A percentile compares a stretch with the other conserved stretches of the same genome.
Evolutionary conservation across 1,140 invertebrate species (phyloP).

Genomic region (Ceratina australensis): DNA sequence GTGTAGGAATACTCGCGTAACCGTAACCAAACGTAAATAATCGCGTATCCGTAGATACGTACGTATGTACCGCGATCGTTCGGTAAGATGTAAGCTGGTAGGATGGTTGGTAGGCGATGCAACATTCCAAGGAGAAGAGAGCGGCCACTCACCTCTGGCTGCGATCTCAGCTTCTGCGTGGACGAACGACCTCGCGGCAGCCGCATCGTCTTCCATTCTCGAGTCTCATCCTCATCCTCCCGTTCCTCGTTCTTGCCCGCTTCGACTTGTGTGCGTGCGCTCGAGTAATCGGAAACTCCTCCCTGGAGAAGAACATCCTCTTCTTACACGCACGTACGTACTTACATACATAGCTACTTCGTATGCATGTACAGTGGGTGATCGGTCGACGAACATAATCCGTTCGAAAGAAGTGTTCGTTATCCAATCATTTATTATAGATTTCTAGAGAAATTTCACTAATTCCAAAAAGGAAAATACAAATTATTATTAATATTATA

Average conservation of each 20-base stretch:
- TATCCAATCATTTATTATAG: too few relatives aligned
- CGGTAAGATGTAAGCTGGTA: constrained; percentile 18
- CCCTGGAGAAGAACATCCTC: constrained; percentile 22
- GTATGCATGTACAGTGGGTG: too few relatives aligned
- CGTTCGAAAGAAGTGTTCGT: too few relatives aligned
- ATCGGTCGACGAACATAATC: too few relatives aligned
- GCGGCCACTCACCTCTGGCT: constrained; percentile 63
- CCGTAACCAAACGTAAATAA: too few relatives aligned
- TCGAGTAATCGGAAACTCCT: constrained; percentile 47
- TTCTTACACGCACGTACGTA: constrained; percentile 5
- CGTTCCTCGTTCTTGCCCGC: constrained; percentile 9
- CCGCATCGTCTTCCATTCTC: constrained; percentile 46
- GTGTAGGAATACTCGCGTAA: background rate
- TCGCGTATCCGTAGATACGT: too few relatives aligned
- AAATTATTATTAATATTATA: too few relatives aligned
- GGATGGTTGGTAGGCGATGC: constrained; percentile 43
- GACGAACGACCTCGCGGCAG: constrained; percentile 53
- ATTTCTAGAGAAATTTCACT: too few relatives aligned
- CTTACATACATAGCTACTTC: too few relatives aligned
- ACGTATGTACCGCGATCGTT: background rate
- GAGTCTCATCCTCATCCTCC: constrained; percentile 11
- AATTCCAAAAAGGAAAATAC: too few relatives aligned
- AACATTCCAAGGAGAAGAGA: constrained; percentile 58
- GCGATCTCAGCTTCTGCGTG: constrained; percentile 58
- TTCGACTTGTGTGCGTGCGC: constrained; percentile 14